Conservation (phyloP, 2,797 vertebrate species). For the Poecilia picta region DNA sequence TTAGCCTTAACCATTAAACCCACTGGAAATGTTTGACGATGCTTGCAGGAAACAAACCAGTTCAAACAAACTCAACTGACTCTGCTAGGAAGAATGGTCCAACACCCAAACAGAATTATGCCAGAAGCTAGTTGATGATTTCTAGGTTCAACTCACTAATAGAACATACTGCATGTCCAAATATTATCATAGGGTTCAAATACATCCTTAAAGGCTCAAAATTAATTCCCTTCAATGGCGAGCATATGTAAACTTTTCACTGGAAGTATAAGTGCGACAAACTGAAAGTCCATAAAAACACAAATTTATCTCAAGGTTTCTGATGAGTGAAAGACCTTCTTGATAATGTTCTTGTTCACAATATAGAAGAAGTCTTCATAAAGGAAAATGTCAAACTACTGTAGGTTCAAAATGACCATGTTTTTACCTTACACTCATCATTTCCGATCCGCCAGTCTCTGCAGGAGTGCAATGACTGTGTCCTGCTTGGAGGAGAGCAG, state of each 20-base stretch:
- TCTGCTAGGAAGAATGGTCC: background rate
- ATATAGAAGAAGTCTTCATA: background rate
- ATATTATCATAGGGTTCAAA: background rate
- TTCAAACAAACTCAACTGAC: background rate
- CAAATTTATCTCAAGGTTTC: background rate
- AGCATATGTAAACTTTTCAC: background rate
- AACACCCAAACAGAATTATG: background rate
- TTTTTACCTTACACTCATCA: slow-evolving; percentile 41
- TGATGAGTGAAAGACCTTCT: background rate
- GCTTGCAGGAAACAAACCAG: background rate
- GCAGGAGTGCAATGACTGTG: slow-evolving; percentile 78
- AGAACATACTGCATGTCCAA: background rate
- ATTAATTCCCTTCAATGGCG: background rate
- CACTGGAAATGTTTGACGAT: background rate
- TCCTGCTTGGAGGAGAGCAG: slow-evolving; percentile 81
- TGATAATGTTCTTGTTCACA: background rate
- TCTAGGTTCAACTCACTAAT: background rate
- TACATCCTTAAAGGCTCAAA: background rate
- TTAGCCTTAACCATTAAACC: background rate
- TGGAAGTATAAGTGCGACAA: background rate
- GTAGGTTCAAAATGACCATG: too few relatives aligned
- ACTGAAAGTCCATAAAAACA: background rate
- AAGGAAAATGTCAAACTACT: background rate
- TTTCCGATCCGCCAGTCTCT: slow-evolving; percentile 77
- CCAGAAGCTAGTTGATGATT: background rate